Evolutionary conservation across 2,797 vertebrate genomes (phyloP), one percentile per base, ranked within the genome.

Genomic region (Erethizon dorsatum): DNA sequence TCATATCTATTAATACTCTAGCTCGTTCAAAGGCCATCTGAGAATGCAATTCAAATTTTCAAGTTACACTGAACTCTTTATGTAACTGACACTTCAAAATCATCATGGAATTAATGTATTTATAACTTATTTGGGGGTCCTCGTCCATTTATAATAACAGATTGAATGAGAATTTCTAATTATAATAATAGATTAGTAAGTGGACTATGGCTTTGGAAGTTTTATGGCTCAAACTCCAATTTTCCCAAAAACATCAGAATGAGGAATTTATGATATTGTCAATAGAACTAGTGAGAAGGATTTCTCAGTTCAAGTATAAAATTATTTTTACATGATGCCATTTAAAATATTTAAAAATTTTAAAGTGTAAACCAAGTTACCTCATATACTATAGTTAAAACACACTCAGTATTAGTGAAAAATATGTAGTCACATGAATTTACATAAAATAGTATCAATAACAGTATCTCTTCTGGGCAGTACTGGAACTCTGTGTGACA

Each of bases 11-110:
- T 84, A 77, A 41, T 84, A 50, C 6, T 13, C 28, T 83, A 28
- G 83, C 63, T 90, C 50, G 50, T 26, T 14, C 4, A 80, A 61
- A 37, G 45, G 54, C 31, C 67, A 47, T n/a, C 5, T 15, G 56
- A 93, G 50, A 95, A 83, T 47, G 31, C 14, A 83, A 71, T 73
- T 87, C 71, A 87, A 73, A n/a, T 91, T 94, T 92, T 77, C 54
- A 57, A 45, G 18, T 91, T 77, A 80, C 15, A 31, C 6, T 90
- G 71, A 84, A 83, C 37, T 73, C 33, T 77, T 96, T 78, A 24
- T 2, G 24, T 8, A 50, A 88, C 6, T 47, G 57, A 93, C 13
- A 96, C 80, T 92, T 69, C 83, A 83, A 59, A 87, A 56, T 90
- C 41, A 79, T 54, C 84, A 45, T 50, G 11, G 47, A 78, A 96